Evolutionary conservation across 1,140 invertebrate genomes (phyloP).

Genomic region (Panagrolaimus sp.): DNA sequence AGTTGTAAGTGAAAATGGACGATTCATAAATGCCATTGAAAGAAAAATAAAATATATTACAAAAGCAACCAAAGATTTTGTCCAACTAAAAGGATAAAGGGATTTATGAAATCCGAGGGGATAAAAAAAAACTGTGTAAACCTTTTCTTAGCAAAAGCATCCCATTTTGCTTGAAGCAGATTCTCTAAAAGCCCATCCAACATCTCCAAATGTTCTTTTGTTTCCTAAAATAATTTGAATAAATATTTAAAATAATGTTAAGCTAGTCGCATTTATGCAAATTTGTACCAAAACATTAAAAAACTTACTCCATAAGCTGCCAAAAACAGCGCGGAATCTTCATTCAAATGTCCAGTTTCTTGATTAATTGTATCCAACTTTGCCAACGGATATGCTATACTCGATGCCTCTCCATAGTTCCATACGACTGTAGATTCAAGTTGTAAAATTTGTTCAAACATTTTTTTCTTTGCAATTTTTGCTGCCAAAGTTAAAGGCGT

Average conservation of each 20-base stretch:
- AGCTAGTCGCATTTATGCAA: too few species aligned
- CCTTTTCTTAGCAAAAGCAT: slow-evolving; percentile 61
- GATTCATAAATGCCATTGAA: slow-evolving; percentile 51
- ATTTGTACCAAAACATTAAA: too few species aligned
- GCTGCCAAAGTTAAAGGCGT: slow-evolving; percentile 88
- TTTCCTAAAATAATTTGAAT: slow-evolving; percentile 68
- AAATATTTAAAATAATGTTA: neutral
- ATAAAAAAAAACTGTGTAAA: slow-evolving; percentile 27
- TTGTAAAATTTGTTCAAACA: slow-evolving; percentile 68
- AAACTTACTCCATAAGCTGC: slow-evolving; percentile 86
- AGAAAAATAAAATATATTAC: slow-evolving; percentile 50
- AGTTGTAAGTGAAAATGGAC: slow-evolving; percentile 53
- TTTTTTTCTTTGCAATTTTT: slow-evolving; percentile 85
- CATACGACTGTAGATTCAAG: slow-evolving; percentile 62
- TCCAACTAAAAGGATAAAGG: slow-evolving; percentile 38
- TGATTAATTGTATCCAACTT: slow-evolving; percentile 92
- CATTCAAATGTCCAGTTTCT: slow-evolving; percentile 81
- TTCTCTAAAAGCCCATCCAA: slow-evolving; percentile 90
- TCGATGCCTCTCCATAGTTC: slow-evolving; percentile 76
- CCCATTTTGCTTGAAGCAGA: slow-evolving; percentile 92
- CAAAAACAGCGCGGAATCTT: slow-evolving; percentile 86
- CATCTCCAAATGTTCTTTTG: slow-evolving; percentile 85
- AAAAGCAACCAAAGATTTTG: slow-evolving; percentile 45
- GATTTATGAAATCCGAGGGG: neutral
- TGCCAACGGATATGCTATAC: slow-evolving; percentile 88